These are phyloP conservation scores for Cantharis flavilabris DNA, from an alignment of 2,888 invertebrate species.

Conservation along the genomic window DNA sequence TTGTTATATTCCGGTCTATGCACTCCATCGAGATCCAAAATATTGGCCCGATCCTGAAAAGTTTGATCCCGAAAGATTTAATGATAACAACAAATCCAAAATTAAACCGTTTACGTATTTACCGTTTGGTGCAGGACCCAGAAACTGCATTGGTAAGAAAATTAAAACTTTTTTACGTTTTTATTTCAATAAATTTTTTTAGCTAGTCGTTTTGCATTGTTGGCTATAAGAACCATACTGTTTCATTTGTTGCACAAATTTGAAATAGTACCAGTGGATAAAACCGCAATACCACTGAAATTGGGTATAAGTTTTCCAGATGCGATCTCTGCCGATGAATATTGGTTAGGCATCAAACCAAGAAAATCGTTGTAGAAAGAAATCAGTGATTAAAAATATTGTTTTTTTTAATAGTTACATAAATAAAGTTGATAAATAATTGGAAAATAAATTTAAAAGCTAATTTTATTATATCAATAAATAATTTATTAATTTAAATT, in stretches of 20 bases:
- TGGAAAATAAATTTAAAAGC: too few relatives aligned
- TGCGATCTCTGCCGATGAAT: slow-evolving; percentile 38
- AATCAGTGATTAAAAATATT: neutral
- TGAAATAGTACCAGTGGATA: slow-evolving; percentile 38
- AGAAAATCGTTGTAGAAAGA: neutral
- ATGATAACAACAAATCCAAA: slow-evolving; percentile 60
- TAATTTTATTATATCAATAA: too few relatives aligned
- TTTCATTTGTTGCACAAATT: slow-evolving; percentile 39
- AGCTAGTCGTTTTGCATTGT: slow-evolving; percentile 33
- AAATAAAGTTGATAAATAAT: too few relatives aligned
- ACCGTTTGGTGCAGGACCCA: slow-evolving; percentile 59
- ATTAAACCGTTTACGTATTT: slow-evolving; percentile 53
- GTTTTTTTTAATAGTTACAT: neutral
- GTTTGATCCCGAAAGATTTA: slow-evolving; percentile 52
- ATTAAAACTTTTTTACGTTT: neutral
- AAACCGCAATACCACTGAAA: slow-evolving; percentile 41
- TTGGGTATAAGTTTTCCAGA: slow-evolving; percentile 30
- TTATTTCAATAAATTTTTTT: neutral
- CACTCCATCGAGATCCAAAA: slow-evolving; percentile 41
- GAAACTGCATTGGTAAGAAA: slow-evolving; percentile 56
- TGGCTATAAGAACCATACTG: slow-evolving; percentile 34
- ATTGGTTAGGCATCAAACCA: slow-evolving; percentile 40
- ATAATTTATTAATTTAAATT: too few relatives aligned
- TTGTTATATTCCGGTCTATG: slow-evolving; percentile 38
- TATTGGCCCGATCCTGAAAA: slow-evolving; percentile 43